A percentile compares a stretch with the other conserved stretches of the same genome.
Conservation (phyloP, 2,797 vertebrate species). For the Sternarchorhynchus goeldii region DNA sequence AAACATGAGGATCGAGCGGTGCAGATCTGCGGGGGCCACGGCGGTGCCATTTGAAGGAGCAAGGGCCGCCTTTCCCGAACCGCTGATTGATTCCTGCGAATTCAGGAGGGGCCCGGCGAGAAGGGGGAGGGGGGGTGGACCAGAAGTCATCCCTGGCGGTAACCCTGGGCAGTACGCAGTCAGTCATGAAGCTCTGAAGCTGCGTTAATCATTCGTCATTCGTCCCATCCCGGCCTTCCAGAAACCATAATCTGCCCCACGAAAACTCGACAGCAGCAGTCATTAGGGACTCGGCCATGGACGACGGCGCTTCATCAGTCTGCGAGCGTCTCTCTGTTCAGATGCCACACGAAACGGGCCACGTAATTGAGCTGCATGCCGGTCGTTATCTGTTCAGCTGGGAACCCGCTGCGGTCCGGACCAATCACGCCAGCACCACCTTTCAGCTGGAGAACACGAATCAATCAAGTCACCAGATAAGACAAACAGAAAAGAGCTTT, state of each 20-base stretch:
- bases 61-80: slow-evolving; percentile 34
- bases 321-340: slow-evolving; percentile 50
- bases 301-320: slow-evolving; percentile 52
- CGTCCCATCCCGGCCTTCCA: neutral
- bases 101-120: slow-evolving; percentile 34
- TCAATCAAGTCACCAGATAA: slow-evolving; percentile 41
- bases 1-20: slow-evolving; percentile 42
- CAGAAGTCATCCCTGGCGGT: slow-evolving; percentile 25
- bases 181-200: slow-evolving; percentile 17
- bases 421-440: slow-evolving; percentile 25
- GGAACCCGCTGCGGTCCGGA: slow-evolving; percentile 24
- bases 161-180: slow-evolving; percentile 28
- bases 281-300: slow-evolving; percentile 52
- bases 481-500: slow-evolving; percentile 36
- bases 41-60: slow-evolving; percentile 31
- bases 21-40: slow-evolving; percentile 27
- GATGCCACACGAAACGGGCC: slow-evolving; percentile 18
- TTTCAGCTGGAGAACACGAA: slow-evolving; percentile 39
- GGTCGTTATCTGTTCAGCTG: slow-evolving; percentile 35
- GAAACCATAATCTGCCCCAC: neutral
- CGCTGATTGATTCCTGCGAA: slow-evolving; percentile 51
- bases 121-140: slow-evolving; percentile 39
- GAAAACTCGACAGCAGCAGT: slow-evolving; percentile 50
- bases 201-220: slow-evolving; percentile 55
- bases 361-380: slow-evolving; percentile 31